phyloP scores from a whole-genome alignment of 2,113 vertebrate genomes.

The Kryptolebias marmoratus region DNA sequence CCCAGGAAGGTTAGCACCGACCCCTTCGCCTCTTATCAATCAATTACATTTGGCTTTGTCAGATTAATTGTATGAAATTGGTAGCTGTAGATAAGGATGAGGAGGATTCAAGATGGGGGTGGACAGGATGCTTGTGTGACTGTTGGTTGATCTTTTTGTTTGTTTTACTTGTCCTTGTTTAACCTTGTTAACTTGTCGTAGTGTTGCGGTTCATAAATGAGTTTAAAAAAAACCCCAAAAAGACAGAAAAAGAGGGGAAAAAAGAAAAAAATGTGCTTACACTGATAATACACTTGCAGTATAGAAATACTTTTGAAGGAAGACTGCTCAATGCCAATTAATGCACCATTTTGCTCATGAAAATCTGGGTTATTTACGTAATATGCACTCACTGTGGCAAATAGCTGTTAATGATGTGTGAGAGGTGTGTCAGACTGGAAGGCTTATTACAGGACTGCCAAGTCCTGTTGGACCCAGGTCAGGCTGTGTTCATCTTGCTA shows the following conservation, averaged over 20 bases:
- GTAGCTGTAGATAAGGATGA: constrained; percentile 69
- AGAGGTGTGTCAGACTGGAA: constrained; percentile 74
- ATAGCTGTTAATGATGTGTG: constrained; percentile 83
- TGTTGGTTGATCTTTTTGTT: constrained; percentile 19
- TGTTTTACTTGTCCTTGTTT: constrained; percentile 35
- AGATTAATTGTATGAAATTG: constrained; percentile 79
- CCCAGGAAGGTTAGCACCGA: constrained; percentile 48
- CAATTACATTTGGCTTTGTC: constrained; percentile 80
- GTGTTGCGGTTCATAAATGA: background rate
- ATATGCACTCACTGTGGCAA: constrained; percentile 75
- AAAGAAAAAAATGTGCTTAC: background rate
- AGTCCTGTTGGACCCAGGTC: constrained; percentile 75
- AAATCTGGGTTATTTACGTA: constrained; percentile 76
- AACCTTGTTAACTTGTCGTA: constrained; percentile 45
- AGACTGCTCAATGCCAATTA: background rate
- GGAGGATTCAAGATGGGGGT: constrained; percentile 47
- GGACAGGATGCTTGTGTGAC: constrained; percentile 24
- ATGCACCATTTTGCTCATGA: constrained; percentile 52
- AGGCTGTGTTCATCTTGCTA: constrained; percentile 79
- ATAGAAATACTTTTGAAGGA: background rate
- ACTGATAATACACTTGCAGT: background rate
- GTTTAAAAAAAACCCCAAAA: background rate
- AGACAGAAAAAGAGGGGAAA: too few relatives aligned
- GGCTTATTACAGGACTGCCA: constrained; percentile 69
- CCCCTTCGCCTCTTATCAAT: constrained; percentile 70